Evolutionary conservation across 2,888 invertebrate species (phyloP).

Genomic region (Tetanocera ferruginea): DNA sequence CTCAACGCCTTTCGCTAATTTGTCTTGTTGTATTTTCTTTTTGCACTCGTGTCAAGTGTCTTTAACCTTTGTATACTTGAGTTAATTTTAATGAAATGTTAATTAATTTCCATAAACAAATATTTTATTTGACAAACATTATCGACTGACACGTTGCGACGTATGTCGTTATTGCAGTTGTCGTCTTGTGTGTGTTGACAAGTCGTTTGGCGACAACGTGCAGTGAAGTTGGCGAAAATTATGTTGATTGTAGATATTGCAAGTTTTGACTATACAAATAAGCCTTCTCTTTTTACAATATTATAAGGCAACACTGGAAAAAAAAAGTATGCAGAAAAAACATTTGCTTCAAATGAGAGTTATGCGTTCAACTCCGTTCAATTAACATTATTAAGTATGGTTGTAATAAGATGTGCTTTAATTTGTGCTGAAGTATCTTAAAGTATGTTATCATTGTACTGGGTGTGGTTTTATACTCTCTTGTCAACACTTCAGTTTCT

Average conservation of each 20-base stretch:
- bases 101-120: constrained; percentile 29
- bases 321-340: no score
- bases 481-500: no score
- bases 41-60: constrained; percentile 25
- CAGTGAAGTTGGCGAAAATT: constrained; percentile 1
- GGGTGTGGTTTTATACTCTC: no score
- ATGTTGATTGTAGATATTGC: constrained; percentile 2
- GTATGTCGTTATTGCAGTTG: constrained; percentile 2
- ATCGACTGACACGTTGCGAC: not conserved
- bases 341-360: no score
- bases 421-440: no score
- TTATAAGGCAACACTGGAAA: not conserved
- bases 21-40: not conserved
- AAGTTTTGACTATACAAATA: constrained; percentile 10
- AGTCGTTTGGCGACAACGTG: not conserved
- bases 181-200: not conserved
- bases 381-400: no score
- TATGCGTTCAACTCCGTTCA: no score
- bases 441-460: no score
- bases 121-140: constrained; percentile 16
- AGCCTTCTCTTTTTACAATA: not conserved
- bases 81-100: constrained; percentile 27
- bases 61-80: constrained; percentile 23
- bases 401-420: no score
- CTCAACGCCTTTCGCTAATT: not conserved